These are phyloP conservation scores for Diplodus puntazzo DNA, from an alignment of 2,797 vertebrate species.

Conservation along the genomic window DNA sequence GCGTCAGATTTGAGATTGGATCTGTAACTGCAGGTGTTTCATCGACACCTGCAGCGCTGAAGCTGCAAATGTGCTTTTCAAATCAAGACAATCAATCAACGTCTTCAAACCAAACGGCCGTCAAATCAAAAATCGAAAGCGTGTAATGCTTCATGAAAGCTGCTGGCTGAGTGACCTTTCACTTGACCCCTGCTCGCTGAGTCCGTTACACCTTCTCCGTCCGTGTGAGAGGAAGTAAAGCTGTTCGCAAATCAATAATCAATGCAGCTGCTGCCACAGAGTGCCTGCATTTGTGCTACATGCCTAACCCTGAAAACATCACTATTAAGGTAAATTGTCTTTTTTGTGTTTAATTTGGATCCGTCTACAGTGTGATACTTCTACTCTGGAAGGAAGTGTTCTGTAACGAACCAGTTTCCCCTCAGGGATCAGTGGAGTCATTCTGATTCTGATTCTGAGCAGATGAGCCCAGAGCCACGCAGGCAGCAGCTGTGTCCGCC, in stretches of 20 bases:
- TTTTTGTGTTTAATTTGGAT: not conserved
- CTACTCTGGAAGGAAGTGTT: too few relatives aligned
- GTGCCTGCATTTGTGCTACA: not conserved
- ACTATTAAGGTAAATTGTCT: too few relatives aligned
- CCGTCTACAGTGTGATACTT: not conserved
- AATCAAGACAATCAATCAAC: not conserved
- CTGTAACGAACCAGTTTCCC: too few relatives aligned
- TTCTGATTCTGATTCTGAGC: too few relatives aligned
- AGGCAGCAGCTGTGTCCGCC: not conserved
- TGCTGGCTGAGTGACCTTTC: constrained; percentile 10
- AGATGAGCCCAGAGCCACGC: too few relatives aligned
- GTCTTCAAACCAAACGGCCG: not conserved
- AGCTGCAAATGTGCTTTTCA: not conserved
- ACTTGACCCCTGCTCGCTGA: not conserved
- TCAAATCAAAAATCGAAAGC: not conserved
- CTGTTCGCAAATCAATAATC: constrained; percentile 23
- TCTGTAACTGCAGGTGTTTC: not conserved
- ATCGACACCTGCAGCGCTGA: not conserved
- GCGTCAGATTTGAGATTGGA: not conserved
- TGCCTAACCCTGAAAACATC: not conserved
- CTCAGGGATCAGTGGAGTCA: too few relatives aligned
- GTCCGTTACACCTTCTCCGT: not conserved
- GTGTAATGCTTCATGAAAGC: not conserved
- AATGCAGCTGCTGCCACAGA: not conserved
- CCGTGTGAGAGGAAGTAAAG: not conserved